Evolutionary conservation across 2,797 vertebrate genomes (phyloP), one percentile per base, ranked within the genome.

Genomic region (Odontamblyopus rebecca): DNA sequence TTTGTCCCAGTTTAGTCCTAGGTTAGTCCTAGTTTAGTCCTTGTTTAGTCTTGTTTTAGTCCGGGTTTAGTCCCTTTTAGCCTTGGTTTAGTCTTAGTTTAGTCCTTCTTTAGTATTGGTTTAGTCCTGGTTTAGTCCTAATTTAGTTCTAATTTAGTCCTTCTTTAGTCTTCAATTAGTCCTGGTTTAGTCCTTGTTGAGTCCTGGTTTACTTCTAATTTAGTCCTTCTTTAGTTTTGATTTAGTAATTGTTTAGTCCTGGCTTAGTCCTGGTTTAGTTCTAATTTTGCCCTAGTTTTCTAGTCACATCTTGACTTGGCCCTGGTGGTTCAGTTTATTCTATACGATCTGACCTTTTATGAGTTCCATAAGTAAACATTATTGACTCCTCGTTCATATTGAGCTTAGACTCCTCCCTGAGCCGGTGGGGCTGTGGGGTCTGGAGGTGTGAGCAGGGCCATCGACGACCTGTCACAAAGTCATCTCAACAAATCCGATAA

Each of bases 401-500:
- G 0, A n/a, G 51, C 60, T 19, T 69, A 30, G 23, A 41, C 50
- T 62, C 70, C 88, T 85, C 90, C 86, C 86, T 89, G 85, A 88
- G 85, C 85, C 84, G 64, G 85, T 88, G 88, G 84, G 87, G 83
- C 89, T 85, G 85, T 71, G 62, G 73, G 84, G 89, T 72, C 61
- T 61, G 68, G 80, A 77, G 9, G 75, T 82, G 86, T 81, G 83
- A 89, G 82, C 83, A 82, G 71, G 84, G 70, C 53, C 91, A 93
- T 94, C 83, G 92, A 93, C 90, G 84, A 84, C 70, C 89, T 90
- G 91, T 93, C 91, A 92, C 85, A 91, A 92, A 92, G 87, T 90
- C 88, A 90, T 89, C 91, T 90, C 90, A 88, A 87, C 77, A 80
- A 61, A 77, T 85, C 85, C 86, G 80, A 87, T 89, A 85, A 83